Evolutionary conservation across 2,797 vertebrate genomes (phyloP).

Genomic region (Toxotes lorentzi): DNA sequence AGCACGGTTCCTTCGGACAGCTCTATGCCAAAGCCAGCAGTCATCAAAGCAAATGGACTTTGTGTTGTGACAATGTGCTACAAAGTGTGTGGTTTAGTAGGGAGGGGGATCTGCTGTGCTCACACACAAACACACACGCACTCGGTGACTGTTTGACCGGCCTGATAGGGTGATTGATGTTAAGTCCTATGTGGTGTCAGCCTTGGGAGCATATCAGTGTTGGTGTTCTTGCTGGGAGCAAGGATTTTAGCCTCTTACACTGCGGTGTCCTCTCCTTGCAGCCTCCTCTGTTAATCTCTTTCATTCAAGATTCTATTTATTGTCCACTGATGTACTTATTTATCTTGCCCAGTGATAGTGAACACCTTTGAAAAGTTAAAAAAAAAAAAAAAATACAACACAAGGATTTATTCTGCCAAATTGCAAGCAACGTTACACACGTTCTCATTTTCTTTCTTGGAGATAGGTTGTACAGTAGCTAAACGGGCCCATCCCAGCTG

Average conservation of each 20-base stretch:
- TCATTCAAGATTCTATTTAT: slow-evolving; percentile 54
- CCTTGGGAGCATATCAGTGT: slow-evolving; percentile 54
- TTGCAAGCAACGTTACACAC: slow-evolving; percentile 22
- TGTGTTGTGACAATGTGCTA: slow-evolving; percentile 46
- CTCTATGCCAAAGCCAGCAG: slow-evolving; percentile 61
- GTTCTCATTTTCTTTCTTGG: slow-evolving; percentile 35
- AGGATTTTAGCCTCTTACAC: slow-evolving; percentile 61
- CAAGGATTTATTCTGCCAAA: slow-evolving; percentile 8
- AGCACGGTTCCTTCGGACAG: slow-evolving; percentile 64
- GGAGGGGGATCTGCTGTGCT: slow-evolving; percentile 17
- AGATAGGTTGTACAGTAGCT: slow-evolving; percentile 25
- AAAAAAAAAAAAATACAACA: slow-evolving; percentile 3
- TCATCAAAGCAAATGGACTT: slow-evolving; percentile 65
- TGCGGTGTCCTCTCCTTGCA: slow-evolving; percentile 22
- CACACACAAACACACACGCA: slow-evolving; percentile 20
- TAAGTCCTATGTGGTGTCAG: slow-evolving; percentile 59
- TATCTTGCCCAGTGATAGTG: slow-evolving; percentile 29
- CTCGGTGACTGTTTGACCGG: slow-evolving; percentile 43
- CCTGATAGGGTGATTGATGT: slow-evolving; percentile 58
- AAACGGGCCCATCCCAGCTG: slow-evolving; percentile 30
- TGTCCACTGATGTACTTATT: slow-evolving; percentile 30
- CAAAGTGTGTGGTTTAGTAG: slow-evolving; percentile 28
- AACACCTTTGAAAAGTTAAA: slow-evolving; percentile 27
- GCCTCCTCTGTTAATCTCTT: slow-evolving; percentile 53
- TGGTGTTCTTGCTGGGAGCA: slow-evolving; percentile 54